Percentiles rank a stretch among this genome's conserved stretches.
These are phyloP conservation scores for Xyliphius kryptos DNA, from an alignment of 2,113 vertebrate genomes.

Conservation along the genomic window DNA sequence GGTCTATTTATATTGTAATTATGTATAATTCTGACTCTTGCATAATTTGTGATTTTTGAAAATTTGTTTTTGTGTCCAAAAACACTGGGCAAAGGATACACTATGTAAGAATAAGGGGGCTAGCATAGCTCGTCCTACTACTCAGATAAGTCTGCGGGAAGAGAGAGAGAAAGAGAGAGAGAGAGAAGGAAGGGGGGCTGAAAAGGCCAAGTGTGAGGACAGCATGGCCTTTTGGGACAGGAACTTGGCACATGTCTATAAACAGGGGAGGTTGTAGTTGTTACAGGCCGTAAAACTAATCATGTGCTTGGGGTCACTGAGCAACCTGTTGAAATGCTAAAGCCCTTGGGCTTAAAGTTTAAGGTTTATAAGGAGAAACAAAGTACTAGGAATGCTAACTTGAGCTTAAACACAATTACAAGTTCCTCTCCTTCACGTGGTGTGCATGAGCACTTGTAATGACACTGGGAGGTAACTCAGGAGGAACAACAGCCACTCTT, in stretches of 20 bases:
- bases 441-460: conserved; percentile 3
- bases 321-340: conserved; percentile 5
- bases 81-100: no score
- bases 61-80: no score
- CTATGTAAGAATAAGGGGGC: no score
- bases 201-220: conserved; percentile 21
- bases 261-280: conserved; percentile 35
- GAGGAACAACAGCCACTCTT: conserved; percentile 9
- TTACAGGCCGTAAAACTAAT: conserved; percentile 35
- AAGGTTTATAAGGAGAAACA: conserved; percentile 24
- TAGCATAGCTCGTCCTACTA: no score
- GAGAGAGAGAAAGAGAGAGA: no score
- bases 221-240: conserved; percentile 11
- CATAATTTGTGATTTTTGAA: no score
- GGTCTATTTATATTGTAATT: no score
- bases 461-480: conserved; percentile 7
- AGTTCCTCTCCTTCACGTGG: neutral
- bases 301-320: conserved; percentile 33
- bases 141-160: no score
- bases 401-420: conserved; percentile 5
- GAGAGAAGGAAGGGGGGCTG: neutral
- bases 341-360: conserved; percentile 20
- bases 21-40: no score
- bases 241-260: conserved; percentile 26
- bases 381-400: conserved; percentile 15